A percentile compares a stretch with the other conserved stretches of the same genome.
Conservation (phyloP, 1,140 invertebrate species). For the Melanaphis sacchari region DNA sequence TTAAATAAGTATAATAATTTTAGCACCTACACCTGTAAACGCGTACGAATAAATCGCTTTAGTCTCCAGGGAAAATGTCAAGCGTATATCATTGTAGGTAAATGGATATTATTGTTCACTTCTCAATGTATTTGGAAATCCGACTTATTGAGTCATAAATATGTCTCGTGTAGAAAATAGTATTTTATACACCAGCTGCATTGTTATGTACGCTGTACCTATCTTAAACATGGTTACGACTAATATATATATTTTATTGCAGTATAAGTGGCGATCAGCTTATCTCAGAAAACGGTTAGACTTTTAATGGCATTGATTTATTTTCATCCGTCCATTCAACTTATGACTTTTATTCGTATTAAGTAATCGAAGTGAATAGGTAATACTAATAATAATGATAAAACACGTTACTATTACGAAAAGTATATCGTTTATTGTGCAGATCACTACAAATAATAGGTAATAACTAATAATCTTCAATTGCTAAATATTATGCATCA, state of each 20-base stretch:
- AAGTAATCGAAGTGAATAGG: not conserved
- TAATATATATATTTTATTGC: not conserved
- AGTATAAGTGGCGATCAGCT: not conserved
- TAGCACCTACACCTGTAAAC: not conserved
- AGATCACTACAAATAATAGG: not conserved
- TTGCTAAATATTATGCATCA: not conserved
- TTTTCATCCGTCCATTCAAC: not conserved
- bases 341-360: not conserved
- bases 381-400: not conserved
- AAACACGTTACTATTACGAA: not conserved
- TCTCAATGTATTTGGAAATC: constrained; percentile 16
- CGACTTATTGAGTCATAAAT: constrained; percentile 6
- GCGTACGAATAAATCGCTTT: not conserved
- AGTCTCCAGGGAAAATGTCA: constrained; percentile 33
- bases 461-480: not conserved
- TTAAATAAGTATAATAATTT: not conserved
- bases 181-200: not conserved
- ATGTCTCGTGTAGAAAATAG: not conserved
- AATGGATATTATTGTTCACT: not conserved
- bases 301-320: not conserved
- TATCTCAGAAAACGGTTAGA: not conserved
- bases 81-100: not conserved
- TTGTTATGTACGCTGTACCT: not conserved
- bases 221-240: not conserved
- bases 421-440: not conserved